A percentile compares a stretch with the other conserved stretches of the same genome.
phyloP scores from a whole-genome alignment of 2,113 vertebrate genomes.

The Thalassarche chlororhynchos region DNA sequence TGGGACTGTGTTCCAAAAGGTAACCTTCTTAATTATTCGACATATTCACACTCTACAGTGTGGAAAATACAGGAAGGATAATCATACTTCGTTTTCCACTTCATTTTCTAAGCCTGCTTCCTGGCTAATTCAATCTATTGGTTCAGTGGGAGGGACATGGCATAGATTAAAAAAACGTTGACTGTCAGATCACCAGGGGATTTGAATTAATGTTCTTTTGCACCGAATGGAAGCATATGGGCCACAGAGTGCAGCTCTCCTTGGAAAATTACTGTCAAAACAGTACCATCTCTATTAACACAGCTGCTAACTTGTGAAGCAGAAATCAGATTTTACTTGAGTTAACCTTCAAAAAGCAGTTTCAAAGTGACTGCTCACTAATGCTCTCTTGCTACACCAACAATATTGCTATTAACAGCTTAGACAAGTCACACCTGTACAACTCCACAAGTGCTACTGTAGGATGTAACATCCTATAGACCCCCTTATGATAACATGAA shows the following conservation, averaged over 20 bases:
- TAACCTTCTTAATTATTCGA: not conserved
- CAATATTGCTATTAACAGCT: not conserved
- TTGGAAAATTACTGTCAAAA: conserved; percentile 51
- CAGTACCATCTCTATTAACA: conserved; percentile 12
- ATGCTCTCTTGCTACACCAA: not conserved
- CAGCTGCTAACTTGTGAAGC: not conserved
- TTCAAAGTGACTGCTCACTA: not conserved
- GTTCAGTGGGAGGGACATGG: conserved; percentile 10
- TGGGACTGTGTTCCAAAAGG: not conserved
- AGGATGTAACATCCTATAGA: not conserved
- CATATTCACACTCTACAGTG: not conserved
- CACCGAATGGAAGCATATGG: conserved; percentile 23
- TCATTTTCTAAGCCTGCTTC: conserved; percentile 16
- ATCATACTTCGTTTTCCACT: not conserved
- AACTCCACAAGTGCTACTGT: not conserved
- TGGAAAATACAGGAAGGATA: not conserved
- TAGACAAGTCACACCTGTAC: not conserved
- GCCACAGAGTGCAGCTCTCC: not conserved
- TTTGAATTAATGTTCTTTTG: conserved; percentile 40
- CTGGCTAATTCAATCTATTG: conserved; percentile 13
- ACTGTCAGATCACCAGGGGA: conserved; percentile 11
- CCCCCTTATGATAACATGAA: not conserved
- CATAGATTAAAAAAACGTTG: conserved; percentile 12
- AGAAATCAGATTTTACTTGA: conserved; percentile 1
- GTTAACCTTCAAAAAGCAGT: not conserved